phyloP scores from a whole-genome alignment of 2,888 invertebrate species.

The Alloscopus bannaensis region DNA sequence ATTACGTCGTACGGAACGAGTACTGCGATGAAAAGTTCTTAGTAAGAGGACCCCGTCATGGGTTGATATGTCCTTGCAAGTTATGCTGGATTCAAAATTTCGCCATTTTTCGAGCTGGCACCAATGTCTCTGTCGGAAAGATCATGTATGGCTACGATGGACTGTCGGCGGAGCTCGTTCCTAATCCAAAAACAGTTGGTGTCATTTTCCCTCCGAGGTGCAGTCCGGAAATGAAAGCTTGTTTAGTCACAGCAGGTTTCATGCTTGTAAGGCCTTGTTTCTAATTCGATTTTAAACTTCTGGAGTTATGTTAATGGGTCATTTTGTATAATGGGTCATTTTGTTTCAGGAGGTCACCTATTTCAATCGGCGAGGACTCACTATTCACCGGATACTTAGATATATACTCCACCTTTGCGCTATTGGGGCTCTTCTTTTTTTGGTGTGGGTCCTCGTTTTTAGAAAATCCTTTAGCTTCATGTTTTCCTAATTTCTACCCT shows the following conservation, averaged over 20 bases:
- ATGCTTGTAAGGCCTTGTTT: constrained; percentile 53
- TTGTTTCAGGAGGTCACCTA: constrained; percentile 48
- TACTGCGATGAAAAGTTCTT: constrained; percentile 14
- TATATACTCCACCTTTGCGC: neutral
- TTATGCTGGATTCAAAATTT: constrained; percentile 34
- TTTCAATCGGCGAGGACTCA: constrained; percentile 37
- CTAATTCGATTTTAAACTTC: neutral
- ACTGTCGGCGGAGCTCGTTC: constrained; percentile 40
- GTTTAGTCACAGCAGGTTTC: constrained; percentile 53
- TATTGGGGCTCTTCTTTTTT: neutral
- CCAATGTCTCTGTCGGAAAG: constrained; percentile 41
- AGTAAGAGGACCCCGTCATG: constrained; percentile 26
- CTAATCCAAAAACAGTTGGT: constrained; percentile 45
- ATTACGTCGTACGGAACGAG: constrained; percentile 21
- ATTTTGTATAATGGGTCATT: constrained; percentile 13
- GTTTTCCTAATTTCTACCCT: too few relatives aligned
- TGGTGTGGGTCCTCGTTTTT: neutral
- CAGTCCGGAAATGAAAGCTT: constrained; percentile 51
- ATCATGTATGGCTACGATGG: constrained; percentile 60
- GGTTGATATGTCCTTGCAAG: constrained; percentile 12
- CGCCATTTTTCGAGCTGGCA: constrained; percentile 34
- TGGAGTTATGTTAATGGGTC: neutral
- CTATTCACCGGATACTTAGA: constrained; percentile 27
- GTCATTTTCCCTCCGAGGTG: constrained; percentile 61
- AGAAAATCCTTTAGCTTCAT: too few relatives aligned